A percentile compares a stretch with the other conserved stretches of the same genome.
phyloP scores from a whole-genome alignment of 2,113 vertebrate species.

The Petaurus breviceps region DNA sequence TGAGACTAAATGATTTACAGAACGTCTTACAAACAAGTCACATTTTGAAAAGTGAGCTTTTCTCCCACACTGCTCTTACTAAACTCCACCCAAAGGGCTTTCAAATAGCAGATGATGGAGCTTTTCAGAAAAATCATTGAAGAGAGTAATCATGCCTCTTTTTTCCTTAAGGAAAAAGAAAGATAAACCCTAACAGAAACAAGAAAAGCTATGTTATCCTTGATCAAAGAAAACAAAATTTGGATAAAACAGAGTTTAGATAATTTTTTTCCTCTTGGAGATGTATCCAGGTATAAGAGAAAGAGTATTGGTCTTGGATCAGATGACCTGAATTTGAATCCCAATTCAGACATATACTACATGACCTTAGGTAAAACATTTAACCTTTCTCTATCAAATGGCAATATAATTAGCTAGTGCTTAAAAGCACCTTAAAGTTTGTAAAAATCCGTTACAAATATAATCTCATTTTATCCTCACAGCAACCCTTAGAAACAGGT shows the following conservation, averaged over 20 bases:
- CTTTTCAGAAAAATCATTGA: slow-evolving; percentile 36
- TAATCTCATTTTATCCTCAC: not conserved
- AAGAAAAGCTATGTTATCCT: slow-evolving; percentile 24
- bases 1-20: not conserved
- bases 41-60: slow-evolving; percentile 39
- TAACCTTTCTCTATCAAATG: not conserved
- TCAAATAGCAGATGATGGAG: slow-evolving; percentile 18
- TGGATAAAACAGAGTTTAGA: not conserved
- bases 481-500: not conserved
- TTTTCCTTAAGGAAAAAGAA: slow-evolving; percentile 16
- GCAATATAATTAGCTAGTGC: not conserved
- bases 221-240: slow-evolving; percentile 14
- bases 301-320: not conserved
- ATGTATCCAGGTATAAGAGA: not conserved
- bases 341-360: not conserved
- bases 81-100: slow-evolving; percentile 46
- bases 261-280: not conserved
- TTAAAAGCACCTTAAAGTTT: not conserved
- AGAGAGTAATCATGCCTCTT: slow-evolving; percentile 38
- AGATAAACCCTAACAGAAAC: not conserved
- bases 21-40: slow-evolving; percentile 29
- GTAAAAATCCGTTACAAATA: not conserved
- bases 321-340: not conserved
- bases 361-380: not conserved
- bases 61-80: slow-evolving; percentile 28